Evolutionary conservation across 2,888 invertebrate genomes (phyloP).

Genomic region (Coleophora deauratella): DNA sequence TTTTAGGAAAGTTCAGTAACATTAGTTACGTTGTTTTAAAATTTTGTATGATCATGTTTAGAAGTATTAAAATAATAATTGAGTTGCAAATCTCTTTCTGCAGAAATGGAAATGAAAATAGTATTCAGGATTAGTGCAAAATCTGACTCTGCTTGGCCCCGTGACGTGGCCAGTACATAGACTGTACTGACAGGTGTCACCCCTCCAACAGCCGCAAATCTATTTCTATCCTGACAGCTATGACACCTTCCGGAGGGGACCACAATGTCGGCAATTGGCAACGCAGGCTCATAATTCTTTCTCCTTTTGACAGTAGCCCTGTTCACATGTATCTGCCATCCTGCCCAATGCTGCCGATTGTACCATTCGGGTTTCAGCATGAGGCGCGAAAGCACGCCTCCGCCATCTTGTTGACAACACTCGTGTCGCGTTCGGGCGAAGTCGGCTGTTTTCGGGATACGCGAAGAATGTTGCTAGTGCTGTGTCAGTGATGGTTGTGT

Average conservation of each 20-base stretch:
- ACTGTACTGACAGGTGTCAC: slow-evolving; percentile 8
- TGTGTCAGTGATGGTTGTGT: slow-evolving; percentile 14
- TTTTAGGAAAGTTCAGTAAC: no score
- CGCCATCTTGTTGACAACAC: slow-evolving; percentile 27
- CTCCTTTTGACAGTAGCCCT: slow-evolving; percentile 56
- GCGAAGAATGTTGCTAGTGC: no score
- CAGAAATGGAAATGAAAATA: no score
- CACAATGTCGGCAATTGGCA: slow-evolving; percentile 24
- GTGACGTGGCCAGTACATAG: no score
- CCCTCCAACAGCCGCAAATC: slow-evolving; percentile 3
- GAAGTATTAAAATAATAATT: no score
- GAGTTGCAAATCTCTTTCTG: no score
- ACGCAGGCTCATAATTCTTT: slow-evolving; percentile 64
- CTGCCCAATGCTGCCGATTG: no score
- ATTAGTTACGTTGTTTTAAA: no score
- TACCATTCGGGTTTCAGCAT: slow-evolving; percentile 46
- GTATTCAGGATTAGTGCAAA: no score
- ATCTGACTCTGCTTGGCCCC: no score
- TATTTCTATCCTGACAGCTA: background rate
- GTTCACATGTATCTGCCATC: slow-evolving; percentile 49
- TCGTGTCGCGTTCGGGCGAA: slow-evolving; percentile 10
- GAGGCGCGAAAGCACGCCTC: slow-evolving; percentile 48
- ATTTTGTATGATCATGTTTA: no score
- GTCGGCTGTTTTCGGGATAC: slow-evolving; percentile 11
- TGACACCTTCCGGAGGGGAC: slow-evolving; percentile 55